Evolutionary conservation across 1,140 invertebrate genomes (phyloP).

Genomic region (Paraescarpia echinospica): DNA sequence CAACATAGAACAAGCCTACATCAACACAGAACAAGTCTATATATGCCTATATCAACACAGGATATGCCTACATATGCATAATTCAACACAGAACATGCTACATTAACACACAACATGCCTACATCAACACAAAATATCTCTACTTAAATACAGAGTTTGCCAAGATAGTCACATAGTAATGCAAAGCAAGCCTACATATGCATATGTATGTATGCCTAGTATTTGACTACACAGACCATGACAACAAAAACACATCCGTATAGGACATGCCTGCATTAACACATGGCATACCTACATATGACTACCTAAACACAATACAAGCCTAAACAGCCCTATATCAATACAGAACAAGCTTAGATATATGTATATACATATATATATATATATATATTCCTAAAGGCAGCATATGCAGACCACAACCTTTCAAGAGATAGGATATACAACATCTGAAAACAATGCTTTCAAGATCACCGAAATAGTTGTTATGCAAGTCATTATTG

Average conservation of each 20-base stretch:
- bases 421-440: too few species aligned
- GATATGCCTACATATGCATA: neutral
- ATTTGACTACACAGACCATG: too few species aligned
- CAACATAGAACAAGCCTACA: neutral
- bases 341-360: neutral
- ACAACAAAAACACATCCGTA: neutral
- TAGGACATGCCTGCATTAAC: neutral
- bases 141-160: too few species aligned
- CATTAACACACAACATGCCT: neutral
- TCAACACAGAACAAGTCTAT: neutral
- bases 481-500: too few species aligned
- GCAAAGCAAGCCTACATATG: too few species aligned
- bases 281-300: neutral
- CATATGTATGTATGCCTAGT: neutral
- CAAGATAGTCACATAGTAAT: too few species aligned
- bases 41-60: neutral
- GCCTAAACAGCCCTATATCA: neutral
- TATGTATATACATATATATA: neutral
- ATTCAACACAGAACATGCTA: neutral
- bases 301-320: neutral
- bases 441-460: too few species aligned
- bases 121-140: neutral
- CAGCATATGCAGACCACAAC: too few species aligned
- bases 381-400: conserved; percentile 21
- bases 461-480: too few species aligned